Conservation (phyloP, 2,888 invertebrate genomes). For the Lasioglossum zephyrum region DNA sequence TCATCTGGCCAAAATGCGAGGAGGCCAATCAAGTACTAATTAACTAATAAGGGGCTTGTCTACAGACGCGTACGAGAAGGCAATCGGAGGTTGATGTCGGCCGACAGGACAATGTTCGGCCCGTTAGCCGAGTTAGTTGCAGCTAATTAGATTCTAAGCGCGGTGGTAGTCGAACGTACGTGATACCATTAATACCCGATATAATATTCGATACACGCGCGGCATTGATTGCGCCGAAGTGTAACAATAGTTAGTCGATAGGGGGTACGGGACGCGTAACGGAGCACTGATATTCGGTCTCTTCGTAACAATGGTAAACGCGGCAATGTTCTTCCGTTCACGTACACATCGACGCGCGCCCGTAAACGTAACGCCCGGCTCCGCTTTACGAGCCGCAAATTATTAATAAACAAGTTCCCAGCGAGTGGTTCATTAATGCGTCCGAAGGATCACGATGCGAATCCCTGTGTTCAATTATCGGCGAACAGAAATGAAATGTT, state of each 20-base stretch:
- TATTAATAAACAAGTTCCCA: constrained; percentile 28
- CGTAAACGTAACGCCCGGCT: no score
- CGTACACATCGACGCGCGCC: background rate
- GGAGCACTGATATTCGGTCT: constrained; percentile 34
- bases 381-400: constrained; percentile 21
- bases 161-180: constrained; percentile 36
- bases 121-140: constrained; percentile 16
- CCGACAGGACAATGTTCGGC: constrained; percentile 11
- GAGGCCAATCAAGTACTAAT: background rate
- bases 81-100: background rate
- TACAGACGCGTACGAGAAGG: background rate
- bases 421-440: constrained; percentile 1
- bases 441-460: background rate
- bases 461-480: constrained; percentile 16
- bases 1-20: background rate
- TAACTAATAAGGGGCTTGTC: background rate
- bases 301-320: constrained; percentile 41
- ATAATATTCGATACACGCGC: constrained; percentile 59
- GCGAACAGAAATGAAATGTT: constrained; percentile 15
- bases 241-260: constrained; percentile 44
- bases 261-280: constrained; percentile 25
- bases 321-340: background rate
- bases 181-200: constrained; percentile 58
- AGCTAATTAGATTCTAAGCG: constrained; percentile 44
- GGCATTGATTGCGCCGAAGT: constrained; percentile 49